Evolutionary conservation across 2,113 vertebrate species (phyloP), one percentile per base, ranked within the genome.

Genomic region (Oxyruncus cristatus): DNA sequence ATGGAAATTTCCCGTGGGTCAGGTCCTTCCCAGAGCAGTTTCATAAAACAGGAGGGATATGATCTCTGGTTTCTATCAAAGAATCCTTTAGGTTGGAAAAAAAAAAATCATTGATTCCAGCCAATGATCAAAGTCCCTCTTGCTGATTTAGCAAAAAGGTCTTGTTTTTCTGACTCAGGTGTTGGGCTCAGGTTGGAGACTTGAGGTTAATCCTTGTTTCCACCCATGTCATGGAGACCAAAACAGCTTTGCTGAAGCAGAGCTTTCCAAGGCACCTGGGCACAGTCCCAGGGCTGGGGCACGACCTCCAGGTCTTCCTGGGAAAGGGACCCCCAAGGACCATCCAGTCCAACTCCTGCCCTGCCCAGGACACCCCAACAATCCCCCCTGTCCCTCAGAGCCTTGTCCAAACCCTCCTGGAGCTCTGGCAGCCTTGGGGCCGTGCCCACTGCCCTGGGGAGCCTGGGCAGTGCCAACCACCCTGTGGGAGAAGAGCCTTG

Each of bases 281-380:
- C 3, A 8, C 0, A 0, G 6, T 17, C 72, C 62, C 19, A 9
- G 61, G 6, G 6, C 12, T 0, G 37, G 28, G 26, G 12, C 23
- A 62, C 42, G 24, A 35, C 23, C n/a, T 46, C 21, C 66, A 28
- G 37, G 17, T 67, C 61, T n/a, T 23, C 5, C 9, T 2, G 2
- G 88, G 39, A 41, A 41, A 41, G 32, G 20, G 32, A 56, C 32
- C 12, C 55, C 2, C 55, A 22, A 18, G 32, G 32, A 56, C 3
- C 55, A 58, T 23, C 33, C 55, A n/a, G 30, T 21, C 5, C 55
- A 12, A 21, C 12, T 8, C 55, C 12, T 52, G 20, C 33, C 33
- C 55, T 58, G 55, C 55, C 12, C 55, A n/a, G 32, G 14, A 58
- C 55, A n/a, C 55, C 32, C 55, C 55, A 58, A 22, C 55, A 33